Conservation (phyloP, 2,113 vertebrate genomes). For the Halichoerus grypus region DNA sequence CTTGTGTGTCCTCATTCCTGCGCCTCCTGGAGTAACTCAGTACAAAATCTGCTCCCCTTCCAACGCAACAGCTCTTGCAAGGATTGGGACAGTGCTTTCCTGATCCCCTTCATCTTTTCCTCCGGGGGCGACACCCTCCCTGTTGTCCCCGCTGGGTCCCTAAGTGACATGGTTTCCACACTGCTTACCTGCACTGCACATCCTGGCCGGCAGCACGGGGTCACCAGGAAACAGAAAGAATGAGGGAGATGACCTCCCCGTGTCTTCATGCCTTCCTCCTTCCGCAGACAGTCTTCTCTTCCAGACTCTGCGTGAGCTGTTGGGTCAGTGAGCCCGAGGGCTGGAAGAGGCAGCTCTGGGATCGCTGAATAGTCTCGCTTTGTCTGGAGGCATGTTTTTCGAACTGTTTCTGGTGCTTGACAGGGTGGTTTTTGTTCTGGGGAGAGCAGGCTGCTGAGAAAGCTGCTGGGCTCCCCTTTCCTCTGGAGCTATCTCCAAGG, state of each 20-base stretch:
- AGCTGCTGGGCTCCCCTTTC: background rate
- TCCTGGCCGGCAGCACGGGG: background rate
- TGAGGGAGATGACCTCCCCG: background rate
- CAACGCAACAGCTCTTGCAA: background rate
- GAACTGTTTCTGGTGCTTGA: conserved; percentile 42
- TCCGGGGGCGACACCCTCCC: too few species aligned
- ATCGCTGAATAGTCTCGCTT: conserved; percentile 59
- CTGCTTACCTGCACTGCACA: background rate
- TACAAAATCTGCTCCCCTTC: background rate
- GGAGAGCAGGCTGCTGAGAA: conserved; percentile 38
- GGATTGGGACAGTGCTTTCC: too few species aligned
- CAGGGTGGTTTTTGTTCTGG: conserved; percentile 71
- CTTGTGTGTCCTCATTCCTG: background rate
- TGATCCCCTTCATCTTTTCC: background rate
- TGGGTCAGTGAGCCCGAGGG: background rate
- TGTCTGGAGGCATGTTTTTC: conserved; percentile 60
- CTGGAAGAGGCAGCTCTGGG: background rate
- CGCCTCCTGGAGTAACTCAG: background rate
- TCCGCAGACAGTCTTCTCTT: background rate
- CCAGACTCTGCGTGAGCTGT: background rate
- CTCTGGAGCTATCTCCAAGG: background rate
- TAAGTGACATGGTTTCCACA: background rate
- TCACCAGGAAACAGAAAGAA: background rate
- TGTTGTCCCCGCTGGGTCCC: rapidly evolving
- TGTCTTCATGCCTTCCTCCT: background rate